These are phyloP conservation scores for Notolabrus celidotus DNA, from an alignment of 2,797 vertebrate genomes.

Conservation along the genomic window DNA sequence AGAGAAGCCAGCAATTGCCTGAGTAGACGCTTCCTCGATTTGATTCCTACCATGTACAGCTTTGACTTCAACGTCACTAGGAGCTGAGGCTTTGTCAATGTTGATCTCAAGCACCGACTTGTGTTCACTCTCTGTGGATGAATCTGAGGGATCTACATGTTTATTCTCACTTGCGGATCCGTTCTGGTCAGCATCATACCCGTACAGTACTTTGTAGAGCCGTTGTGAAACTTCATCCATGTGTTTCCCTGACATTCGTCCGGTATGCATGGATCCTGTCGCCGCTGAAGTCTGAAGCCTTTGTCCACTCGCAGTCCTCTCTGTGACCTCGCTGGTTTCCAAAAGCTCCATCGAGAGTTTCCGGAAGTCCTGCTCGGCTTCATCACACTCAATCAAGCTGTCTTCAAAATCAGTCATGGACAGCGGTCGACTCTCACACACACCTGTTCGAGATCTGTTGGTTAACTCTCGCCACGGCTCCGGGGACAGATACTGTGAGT, in stretches of 20 bases:
- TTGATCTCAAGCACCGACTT: conserved; percentile 28
- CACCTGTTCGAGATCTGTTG: conserved; percentile 45
- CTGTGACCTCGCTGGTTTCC: conserved; percentile 52
- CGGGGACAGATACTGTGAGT: conserved; percentile 37
- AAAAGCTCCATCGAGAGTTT: conserved; percentile 74
- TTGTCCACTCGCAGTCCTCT: conserved; percentile 43
- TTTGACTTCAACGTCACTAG: conserved; percentile 36
- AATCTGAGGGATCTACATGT: conserved; percentile 8
- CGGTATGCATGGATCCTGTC: conserved; percentile 9
- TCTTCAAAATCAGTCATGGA: conserved; percentile 81
- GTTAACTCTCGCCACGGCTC: conserved; percentile 48
- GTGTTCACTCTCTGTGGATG: conserved; percentile 29
- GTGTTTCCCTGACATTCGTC: conserved; percentile 48
- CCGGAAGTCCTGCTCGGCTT: conserved; percentile 81
- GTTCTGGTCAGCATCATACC: conserved; percentile 55
- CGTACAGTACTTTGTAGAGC: conserved; percentile 81
- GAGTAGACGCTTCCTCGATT: conserved; percentile 13
- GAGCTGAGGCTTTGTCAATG: conserved; percentile 32
- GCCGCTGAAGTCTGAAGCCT: not conserved
- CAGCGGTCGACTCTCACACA: conserved; percentile 66
- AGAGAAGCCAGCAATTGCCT: no score
- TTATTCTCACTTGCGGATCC: conserved; percentile 46
- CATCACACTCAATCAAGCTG: conserved; percentile 79
- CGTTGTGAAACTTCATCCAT: conserved; percentile 77
- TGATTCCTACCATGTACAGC: conserved; percentile 9